phyloP scores from a whole-genome alignment of 1,140 invertebrate genomes.

The Parapsyche elsis region DNA sequence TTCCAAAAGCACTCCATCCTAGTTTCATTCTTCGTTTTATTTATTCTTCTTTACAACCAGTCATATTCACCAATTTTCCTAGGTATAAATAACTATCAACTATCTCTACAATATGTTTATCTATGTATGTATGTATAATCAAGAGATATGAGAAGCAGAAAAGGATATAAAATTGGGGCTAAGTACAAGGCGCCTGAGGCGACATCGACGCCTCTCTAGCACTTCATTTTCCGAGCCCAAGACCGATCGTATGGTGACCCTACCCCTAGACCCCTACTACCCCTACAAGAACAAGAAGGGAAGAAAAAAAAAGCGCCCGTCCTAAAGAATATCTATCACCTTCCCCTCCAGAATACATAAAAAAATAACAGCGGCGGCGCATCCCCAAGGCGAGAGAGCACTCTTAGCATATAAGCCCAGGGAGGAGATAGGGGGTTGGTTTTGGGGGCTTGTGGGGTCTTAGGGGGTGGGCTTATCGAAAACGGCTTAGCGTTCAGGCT shows the following conservation, averaged over 20 bases:
- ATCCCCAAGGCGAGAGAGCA: constrained; percentile 36
- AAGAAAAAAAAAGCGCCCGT: constrained; percentile 46
- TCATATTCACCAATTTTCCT: too few relatives aligned
- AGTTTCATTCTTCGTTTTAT: too few relatives aligned
- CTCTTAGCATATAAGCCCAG: constrained; percentile 33
- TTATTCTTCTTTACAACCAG: too few relatives aligned
- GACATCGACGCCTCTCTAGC: background rate
- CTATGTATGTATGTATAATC: too few relatives aligned
- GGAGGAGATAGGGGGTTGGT: background rate
- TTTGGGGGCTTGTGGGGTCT: background rate
- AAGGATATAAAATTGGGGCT: constrained; percentile 4
- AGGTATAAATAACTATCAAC: too few relatives aligned
- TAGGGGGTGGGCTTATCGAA: constrained; percentile 53
- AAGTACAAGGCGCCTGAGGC: background rate
- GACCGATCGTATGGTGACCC: background rate
- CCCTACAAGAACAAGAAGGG: constrained; percentile 5
- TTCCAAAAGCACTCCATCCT: too few relatives aligned
- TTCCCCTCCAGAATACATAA: constrained; percentile 55
- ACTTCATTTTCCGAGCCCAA: background rate
- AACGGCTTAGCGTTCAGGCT: constrained; percentile 51
- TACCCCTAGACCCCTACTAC: background rate
- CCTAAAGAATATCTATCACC: constrained; percentile 56
- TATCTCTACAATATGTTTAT: background rate
- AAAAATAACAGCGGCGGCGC: constrained; percentile 54
- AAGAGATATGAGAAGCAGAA: background rate